phyloP scores from a whole-genome alignment of 2,888 invertebrate genomes.

The Catocala fraxini region DNA sequence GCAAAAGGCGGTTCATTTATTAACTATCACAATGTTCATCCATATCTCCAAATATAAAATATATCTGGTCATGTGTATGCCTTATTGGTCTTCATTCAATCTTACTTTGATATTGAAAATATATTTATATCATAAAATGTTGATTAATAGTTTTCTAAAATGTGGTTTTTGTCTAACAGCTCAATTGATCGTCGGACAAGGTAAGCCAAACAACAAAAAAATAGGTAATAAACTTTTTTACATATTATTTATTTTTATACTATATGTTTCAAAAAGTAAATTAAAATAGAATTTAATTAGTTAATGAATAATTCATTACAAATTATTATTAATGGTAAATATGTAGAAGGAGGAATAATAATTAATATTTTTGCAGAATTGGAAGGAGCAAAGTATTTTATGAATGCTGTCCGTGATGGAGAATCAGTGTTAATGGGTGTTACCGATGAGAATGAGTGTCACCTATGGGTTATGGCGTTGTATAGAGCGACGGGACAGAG shows the following conservation, averaged over 20 bases:
- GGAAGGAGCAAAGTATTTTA: constrained; percentile 98
- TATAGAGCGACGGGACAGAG: constrained; percentile 99
- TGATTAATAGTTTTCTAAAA: constrained; percentile 33
- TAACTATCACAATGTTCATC: no score
- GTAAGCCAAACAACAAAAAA: constrained; percentile 83
- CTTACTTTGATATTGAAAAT: background rate
- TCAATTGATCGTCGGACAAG: constrained; percentile 97
- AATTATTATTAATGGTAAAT: no score
- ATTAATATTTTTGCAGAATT: constrained; percentile 89
- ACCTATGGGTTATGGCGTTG: constrained; percentile 99
- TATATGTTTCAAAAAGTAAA: background rate
- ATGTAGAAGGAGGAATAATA: background rate
- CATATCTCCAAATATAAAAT: no score
- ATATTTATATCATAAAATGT: background rate
- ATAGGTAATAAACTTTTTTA: constrained; percentile 59
- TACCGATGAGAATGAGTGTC: constrained; percentile 99
- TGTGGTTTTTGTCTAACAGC: constrained; percentile 86
- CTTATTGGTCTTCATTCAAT: no score
- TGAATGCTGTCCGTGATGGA: constrained; percentile 99
- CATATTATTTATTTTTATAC: constrained; percentile 35
- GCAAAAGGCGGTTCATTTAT: no score
- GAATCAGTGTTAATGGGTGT: constrained; percentile 98
- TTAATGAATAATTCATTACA: no score
- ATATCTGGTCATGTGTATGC: background rate
- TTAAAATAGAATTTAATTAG: background rate